Evolutionary conservation across 2,888 invertebrate species (phyloP).

Genomic region (Agriotes lineatus): DNA sequence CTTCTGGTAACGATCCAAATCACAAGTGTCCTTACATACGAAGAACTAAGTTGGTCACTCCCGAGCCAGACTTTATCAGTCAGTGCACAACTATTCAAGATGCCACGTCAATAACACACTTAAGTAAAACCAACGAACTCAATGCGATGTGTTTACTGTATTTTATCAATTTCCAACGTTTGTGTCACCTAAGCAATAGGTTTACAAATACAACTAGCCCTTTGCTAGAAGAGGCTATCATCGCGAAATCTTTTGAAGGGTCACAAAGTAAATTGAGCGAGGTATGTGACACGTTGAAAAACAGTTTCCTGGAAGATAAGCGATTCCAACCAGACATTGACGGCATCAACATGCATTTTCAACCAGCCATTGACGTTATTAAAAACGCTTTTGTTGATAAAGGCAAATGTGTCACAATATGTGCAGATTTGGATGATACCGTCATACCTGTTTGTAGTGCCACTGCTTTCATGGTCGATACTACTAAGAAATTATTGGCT

Average conservation of each 20-base stretch:
- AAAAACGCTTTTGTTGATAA: not conserved
- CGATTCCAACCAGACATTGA: not conserved
- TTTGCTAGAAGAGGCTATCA: not conserved
- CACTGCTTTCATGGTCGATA: slow-evolving; percentile 12
- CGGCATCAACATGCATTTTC: no score
- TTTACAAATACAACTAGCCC: not conserved
- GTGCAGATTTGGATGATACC: slow-evolving; percentile 21
- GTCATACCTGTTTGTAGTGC: slow-evolving; percentile 9
- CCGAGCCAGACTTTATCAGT: slow-evolving; percentile 38
- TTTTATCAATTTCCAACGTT: slow-evolving; percentile 46
- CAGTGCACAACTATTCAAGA: slow-evolving; percentile 46
- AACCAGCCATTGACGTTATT: slow-evolving; percentile 1
- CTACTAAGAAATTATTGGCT: not conserved
- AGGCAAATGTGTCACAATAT: slow-evolving; percentile 5
- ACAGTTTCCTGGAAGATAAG: not conserved
- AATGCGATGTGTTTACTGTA: slow-evolving; percentile 52
- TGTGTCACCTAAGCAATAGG: slow-evolving; percentile 1
- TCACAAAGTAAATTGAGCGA: not conserved
- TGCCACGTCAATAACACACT: slow-evolving; percentile 30
- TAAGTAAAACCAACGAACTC: slow-evolving; percentile 26
- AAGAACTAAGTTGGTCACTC: slow-evolving; percentile 31
- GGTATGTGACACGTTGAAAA: slow-evolving; percentile 1
- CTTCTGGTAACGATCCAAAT: not conserved
- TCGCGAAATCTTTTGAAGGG: not conserved
- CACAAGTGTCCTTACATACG: slow-evolving; percentile 43